Evolutionary conservation across 1,140 invertebrate species (phyloP), one percentile per base, ranked within the genome.

Genomic region (Drosophila bocqueti): DNA sequence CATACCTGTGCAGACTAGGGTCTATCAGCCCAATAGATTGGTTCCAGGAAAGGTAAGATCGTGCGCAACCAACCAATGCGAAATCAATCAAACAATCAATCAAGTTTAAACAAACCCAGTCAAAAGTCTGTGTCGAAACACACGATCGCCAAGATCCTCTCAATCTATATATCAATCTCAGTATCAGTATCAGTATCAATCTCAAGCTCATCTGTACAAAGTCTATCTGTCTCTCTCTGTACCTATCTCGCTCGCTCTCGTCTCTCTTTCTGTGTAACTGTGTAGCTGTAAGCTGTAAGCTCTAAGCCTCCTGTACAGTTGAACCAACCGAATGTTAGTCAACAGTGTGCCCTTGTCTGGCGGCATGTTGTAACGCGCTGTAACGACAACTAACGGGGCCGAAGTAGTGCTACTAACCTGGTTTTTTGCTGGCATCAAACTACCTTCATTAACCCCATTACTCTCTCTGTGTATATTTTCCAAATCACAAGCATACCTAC

Each of bases 1-100:
- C 75, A 93, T 93, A 75, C 96, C 96, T 65, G 95, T 95, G 49
- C 95, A 96, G 90, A 94, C 95, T 78, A 96, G 95, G 94, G 95
- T 97, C 91, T 97, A 96, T 93, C 93, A 93, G 61, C 96, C 96
- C 46, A 94, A 94, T 82, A 94, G 90, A 89, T 86, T 93, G 91
- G 93, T 93, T 81, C 94, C 94, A 90, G 94, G 93, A 79, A 94
- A 94, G 94, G 94, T 94, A 93, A 93, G 84, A 89, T 92, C 90
- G 89, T 74, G 83, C 55, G 62, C 57, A 65, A 77, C 63, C 67
- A 67, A 21, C 1, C 21, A 21, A 21, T 50, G 69, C 78, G 62
- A 76, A 77, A 83, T 55, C 69, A 45, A 61, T 54, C 69, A 45
- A 31, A 31, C 29, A 31, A 79, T 63, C 67, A 65, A 79, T 46